Conservation (phyloP, 2,888 invertebrate genomes). For the Coleophora deauratella region DNA sequence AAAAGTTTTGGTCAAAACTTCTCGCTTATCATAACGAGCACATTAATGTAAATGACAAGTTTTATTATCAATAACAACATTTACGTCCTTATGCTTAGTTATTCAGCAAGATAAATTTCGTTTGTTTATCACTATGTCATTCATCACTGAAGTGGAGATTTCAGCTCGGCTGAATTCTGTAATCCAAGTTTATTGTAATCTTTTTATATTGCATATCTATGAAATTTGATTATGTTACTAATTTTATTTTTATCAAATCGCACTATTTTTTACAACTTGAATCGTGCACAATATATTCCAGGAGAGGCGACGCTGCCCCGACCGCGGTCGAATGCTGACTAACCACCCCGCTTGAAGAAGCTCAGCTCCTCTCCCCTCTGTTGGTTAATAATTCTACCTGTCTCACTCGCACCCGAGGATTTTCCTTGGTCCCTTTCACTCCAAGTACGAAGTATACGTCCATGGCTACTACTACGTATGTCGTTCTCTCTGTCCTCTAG, state of each 20-base stretch:
- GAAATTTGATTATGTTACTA: constrained; percentile 38
- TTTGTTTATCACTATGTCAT: constrained; percentile 23
- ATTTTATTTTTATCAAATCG: constrained; percentile 38
- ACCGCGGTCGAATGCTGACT: constrained; percentile 69
- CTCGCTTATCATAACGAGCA: constrained; percentile 62
- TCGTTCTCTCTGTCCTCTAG: constrained; percentile 65
- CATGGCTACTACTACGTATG: constrained; percentile 67
- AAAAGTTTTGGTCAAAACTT: constrained; percentile 43
- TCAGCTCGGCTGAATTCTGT: constrained; percentile 18
- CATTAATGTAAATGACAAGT: constrained; percentile 37
- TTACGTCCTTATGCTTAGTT: neutral
- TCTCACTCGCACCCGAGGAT: constrained; percentile 58
- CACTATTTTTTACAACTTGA: constrained; percentile 64
- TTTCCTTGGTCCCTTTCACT: constrained; percentile 53
- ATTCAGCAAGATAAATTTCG: no score
- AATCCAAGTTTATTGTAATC: constrained; percentile 20
- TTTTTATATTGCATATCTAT: constrained; percentile 23
- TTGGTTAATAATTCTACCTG: constrained; percentile 61
- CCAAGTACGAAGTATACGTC: constrained; percentile 52
- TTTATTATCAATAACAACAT: constrained; percentile 39
- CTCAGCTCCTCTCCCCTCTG: constrained; percentile 68
- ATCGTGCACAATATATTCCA: constrained; percentile 40
- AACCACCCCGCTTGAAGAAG: constrained; percentile 73
- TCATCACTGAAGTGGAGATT: constrained; percentile 28
- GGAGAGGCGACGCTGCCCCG: constrained; percentile 46